Percentiles rank a stretch among this genome's conserved stretches.
Evolutionary conservation across 2,113 vertebrate species (phyloP).

Genomic region (Eira barbara): DNA sequence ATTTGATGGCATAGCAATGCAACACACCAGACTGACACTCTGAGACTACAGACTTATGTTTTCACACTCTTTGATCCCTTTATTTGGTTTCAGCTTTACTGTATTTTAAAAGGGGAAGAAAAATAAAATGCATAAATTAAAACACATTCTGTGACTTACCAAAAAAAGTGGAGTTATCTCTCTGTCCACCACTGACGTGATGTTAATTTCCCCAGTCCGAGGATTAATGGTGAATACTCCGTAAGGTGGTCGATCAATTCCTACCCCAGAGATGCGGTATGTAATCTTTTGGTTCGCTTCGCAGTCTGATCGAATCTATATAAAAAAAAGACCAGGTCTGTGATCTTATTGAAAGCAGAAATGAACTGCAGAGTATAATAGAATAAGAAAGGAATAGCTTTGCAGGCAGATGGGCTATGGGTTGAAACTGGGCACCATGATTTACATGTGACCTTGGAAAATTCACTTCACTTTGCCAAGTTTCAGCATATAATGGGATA

Average conservation of each 20-base stretch:
- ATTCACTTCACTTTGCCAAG: not conserved
- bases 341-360: not conserved
- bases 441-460: not conserved
- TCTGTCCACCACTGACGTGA: constrained; percentile 89
- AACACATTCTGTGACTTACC: constrained; percentile 74
- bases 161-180: constrained; percentile 86
- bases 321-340: not conserved
- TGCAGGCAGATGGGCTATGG: not conserved
- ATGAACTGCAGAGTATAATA: not conserved
- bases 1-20: not conserved
- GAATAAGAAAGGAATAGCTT: not conserved
- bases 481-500: not conserved
- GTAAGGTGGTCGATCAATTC: constrained; percentile 82
- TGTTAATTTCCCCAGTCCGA: constrained; percentile 85
- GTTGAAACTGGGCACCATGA: not conserved
- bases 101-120: not conserved
- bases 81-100: not conserved
- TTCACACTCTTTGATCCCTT: not conserved
- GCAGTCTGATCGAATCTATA: constrained; percentile 93
- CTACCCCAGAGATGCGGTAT: constrained; percentile 88
- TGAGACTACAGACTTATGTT: not conserved
- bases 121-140: not conserved
- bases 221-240: constrained; percentile 84
- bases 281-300: constrained; percentile 78
- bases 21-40: not conserved